These are phyloP conservation scores for Delia radicum DNA, from an alignment of 1,140 invertebrate genomes.

Conservation along the genomic window DNA sequence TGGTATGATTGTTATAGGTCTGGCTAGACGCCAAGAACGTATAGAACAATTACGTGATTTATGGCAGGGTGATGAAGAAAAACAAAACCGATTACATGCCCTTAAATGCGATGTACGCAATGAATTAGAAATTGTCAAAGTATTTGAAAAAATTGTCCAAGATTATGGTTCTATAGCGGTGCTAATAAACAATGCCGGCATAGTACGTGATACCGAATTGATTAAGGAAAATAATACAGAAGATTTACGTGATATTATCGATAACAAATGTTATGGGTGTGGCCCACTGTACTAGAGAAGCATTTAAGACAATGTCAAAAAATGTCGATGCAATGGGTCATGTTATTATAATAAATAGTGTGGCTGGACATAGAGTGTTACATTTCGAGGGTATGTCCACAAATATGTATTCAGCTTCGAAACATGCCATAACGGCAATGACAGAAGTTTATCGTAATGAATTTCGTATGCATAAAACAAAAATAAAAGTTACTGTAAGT, in stretches of 20 bases:
- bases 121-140: conserved; percentile 64
- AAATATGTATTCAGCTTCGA: conserved; percentile 64
- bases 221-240: conserved; percentile 28
- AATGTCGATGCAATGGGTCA: conserved; percentile 64
- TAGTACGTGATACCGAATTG: conserved; percentile 40
- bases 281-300: conserved; percentile 64
- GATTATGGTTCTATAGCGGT: conserved; percentile 68
- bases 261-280: conserved; percentile 69
- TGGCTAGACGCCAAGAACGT: conserved; percentile 55
- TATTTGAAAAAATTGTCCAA: conserved; percentile 66
- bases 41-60: conserved; percentile 44
- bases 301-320: conserved; percentile 65
- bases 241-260: conserved; percentile 50
- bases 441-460: conserved; percentile 64
- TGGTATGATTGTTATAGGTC: conserved; percentile 62
- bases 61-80: conserved; percentile 33
- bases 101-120: conserved; percentile 65
- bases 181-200: conserved; percentile 74
- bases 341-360: conserved; percentile 69
- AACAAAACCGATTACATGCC: conserved; percentile 55
- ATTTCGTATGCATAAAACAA: conserved; percentile 58
- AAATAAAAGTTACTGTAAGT: conserved; percentile 67
- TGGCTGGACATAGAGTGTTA: conserved; percentile 58
- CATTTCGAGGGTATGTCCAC: conserved; percentile 43
- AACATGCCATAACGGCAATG: conserved; percentile 68